phyloP scores from a whole-genome alignment of 2,888 invertebrate genomes.

The Synergus gifuensis region DNA sequence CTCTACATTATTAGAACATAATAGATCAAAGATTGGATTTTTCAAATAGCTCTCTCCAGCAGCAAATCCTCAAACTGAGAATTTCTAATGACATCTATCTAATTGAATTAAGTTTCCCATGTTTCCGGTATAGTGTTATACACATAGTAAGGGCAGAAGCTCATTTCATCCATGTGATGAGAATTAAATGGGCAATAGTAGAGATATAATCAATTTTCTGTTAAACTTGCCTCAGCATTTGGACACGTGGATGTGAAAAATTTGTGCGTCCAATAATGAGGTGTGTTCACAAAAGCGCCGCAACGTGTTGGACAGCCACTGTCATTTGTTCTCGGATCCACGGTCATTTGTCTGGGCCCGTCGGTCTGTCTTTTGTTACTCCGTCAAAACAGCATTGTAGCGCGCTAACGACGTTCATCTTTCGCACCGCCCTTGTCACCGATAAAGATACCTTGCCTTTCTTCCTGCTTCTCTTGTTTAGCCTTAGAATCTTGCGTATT shows the following conservation, averaged over 20 bases:
- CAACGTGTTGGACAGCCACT: slow-evolving; percentile 64
- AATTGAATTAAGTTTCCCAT: not conserved
- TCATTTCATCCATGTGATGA: slow-evolving; percentile 12
- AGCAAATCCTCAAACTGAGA: not conserved
- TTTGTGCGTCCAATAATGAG: slow-evolving; percentile 74
- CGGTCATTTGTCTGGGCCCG: slow-evolving; percentile 73
- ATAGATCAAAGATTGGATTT: not conserved
- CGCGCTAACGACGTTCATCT: slow-evolving; percentile 68
- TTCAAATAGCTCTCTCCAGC: not conserved
- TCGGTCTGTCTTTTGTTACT: slow-evolving; percentile 66
- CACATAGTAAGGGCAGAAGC: not conserved
- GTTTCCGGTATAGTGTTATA: not conserved
- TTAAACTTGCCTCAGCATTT: slow-evolving; percentile 10
- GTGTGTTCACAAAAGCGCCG: slow-evolving; percentile 70
- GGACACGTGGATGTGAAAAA: slow-evolving; percentile 71
- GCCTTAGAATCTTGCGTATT: not conserved
- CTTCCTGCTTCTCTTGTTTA: not conserved
- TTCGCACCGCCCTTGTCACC: slow-evolving; percentile 41
- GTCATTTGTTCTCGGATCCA: slow-evolving; percentile 75
- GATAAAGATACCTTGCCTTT: slow-evolving; percentile 22
- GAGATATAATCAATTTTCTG: slow-evolving; percentile 36
- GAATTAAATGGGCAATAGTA: slow-evolving; percentile 20
- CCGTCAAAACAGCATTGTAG: slow-evolving; percentile 75
- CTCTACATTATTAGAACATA: not conserved
- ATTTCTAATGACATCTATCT: not conserved